phyloP scores from a whole-genome alignment of 1,140 invertebrate genomes.

The Venustaconcha ellipsiformis region DNA sequence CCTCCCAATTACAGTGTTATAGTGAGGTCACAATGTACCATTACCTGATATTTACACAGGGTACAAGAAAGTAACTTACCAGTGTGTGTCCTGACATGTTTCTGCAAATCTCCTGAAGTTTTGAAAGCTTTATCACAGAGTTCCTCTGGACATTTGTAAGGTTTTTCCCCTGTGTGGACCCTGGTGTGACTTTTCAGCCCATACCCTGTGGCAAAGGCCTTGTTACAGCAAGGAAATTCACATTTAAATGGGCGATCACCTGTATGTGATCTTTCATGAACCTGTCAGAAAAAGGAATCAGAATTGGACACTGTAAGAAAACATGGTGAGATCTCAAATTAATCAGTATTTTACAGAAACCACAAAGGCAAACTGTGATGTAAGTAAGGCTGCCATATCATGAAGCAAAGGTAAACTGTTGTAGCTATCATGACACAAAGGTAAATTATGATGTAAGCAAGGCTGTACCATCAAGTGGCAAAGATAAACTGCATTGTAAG shows the following conservation, averaged over 20 bases:
- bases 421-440: too few relatives aligned
- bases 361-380: too few relatives aligned
- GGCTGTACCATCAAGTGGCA: too few relatives aligned
- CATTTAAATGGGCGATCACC: constrained; percentile 80
- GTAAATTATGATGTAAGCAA: too few relatives aligned
- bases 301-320: background rate
- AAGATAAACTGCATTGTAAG: too few relatives aligned
- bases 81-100: constrained; percentile 79
- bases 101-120: constrained; percentile 79
- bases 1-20: too few relatives aligned
- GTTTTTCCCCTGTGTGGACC: constrained; percentile 79
- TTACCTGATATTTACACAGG: too few relatives aligned
- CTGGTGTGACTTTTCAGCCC: constrained; percentile 78
- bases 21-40: too few relatives aligned
- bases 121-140: constrained; percentile 77
- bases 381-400: too few relatives aligned
- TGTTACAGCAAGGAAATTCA: constrained; percentile 73
- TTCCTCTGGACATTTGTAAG: constrained; percentile 75
- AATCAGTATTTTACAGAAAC: background rate
- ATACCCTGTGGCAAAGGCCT: constrained; percentile 79
- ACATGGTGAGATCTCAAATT: background rate
- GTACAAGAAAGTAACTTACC: constrained; percentile 64
- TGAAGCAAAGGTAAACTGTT: too few relatives aligned
- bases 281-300: constrained; percentile 65
- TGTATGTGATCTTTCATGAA: constrained; percentile 80